These are phyloP conservation scores for Thereva unica DNA, from an alignment of 2,888 invertebrate species.

Conservation along the genomic window DNA sequence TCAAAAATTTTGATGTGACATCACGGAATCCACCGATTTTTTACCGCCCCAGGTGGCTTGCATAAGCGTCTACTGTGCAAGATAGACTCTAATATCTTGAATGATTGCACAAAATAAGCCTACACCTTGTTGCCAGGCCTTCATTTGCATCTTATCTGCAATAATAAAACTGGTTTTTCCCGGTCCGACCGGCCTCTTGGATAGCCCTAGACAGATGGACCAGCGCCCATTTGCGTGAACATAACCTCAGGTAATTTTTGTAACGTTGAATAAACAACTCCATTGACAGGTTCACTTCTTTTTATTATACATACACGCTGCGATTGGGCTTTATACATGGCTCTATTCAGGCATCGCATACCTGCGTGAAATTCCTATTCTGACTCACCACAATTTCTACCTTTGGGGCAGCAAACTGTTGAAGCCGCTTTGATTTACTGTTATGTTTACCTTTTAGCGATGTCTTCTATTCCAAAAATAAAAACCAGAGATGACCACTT, in stretches of 20 bases:
- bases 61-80: no score
- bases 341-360: background rate
- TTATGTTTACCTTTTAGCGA: conserved; percentile 14
- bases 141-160: no score
- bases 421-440: background rate
- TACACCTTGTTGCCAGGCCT: no score
- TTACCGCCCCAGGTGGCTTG: no score
- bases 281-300: background rate
- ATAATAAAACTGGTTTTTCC: no score
- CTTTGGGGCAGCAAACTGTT: background rate
- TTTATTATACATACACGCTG: background rate
- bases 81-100: no score
- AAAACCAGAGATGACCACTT: conserved; percentile 4
- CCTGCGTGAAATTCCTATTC: conserved; percentile 4
- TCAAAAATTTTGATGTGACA: no score
- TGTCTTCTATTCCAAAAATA: conserved; percentile 5
- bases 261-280: background rate
- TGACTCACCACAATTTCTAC: conserved; percentile 10
- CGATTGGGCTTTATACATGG: background rate
- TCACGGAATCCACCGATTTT: no score
- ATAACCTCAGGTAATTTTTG: background rate
- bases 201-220: background rate
- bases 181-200: no score
- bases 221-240: background rate
- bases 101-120: no score